Evolutionary conservation across 1,140 invertebrate genomes (phyloP), one percentile per base, ranked within the genome.

Genomic region (Megalopta genalis): DNA sequence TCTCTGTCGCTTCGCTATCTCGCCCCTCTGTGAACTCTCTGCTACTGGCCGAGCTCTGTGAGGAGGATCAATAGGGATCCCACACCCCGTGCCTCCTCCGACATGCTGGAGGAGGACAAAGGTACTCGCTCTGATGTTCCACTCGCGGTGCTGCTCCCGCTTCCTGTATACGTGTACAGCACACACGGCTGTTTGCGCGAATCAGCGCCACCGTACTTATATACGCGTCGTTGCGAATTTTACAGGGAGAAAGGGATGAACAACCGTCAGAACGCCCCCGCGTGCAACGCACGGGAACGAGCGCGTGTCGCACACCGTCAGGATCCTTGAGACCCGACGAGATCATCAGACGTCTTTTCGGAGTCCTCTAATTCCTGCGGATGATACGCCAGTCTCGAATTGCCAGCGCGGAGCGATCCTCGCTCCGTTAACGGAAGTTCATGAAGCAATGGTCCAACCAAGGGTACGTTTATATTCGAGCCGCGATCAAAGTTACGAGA

Each of bases 51-150:
- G 84, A 81, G 85, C 81, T 83, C 85, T 87, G 85, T 87, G 86
- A 87, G 86, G 85, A 87, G 49, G 86, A 87, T 87, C 86, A 87
- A 87, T 87, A 87, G 86, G 85, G 85, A 87, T 87, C 80, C 86
- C 87, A 80, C 86, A 87, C 85, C 85, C 86, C 80, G 80, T 84
- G 80, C 85, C 86, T 87, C 85, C 80, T 69, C 85, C 81, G 76
- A 85, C 84, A 68, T 70, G 84, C 62, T 79, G 76, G 83, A 87
- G 80, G 77, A 87, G 86, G 85, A 87, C 86, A 87, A 87, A 84
- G 77, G 83, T 87, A 86, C 85, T 84, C 76, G 72, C 82, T 80
- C 86, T 84, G 85, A 86, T 82, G 80, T 86, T 86, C 82, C 85
- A 82, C 71, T 86, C 78, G 82, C 82, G 21, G 54, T 57, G 54